Evolutionary conservation across 2,113 vertebrate genomes (phyloP), one percentile per base, ranked within the genome.

Genomic region (Elanus axillaris): DNA sequence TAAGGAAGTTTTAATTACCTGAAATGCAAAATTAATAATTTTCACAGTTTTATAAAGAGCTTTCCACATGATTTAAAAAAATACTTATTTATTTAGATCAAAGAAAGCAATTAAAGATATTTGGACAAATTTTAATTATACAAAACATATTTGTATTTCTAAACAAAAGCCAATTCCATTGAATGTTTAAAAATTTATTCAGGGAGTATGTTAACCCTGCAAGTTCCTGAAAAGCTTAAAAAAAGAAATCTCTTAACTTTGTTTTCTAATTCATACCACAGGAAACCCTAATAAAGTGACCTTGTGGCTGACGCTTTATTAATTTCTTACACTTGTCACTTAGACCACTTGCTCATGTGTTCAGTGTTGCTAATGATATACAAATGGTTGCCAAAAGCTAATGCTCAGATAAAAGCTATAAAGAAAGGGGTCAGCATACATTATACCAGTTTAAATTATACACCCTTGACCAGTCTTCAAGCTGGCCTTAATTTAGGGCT

Each of bases 71-170:
- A 86, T 31, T 82, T 86, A 76, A 82, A 67, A 17, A 68, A 90
- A 90, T 22, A 67, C 5, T 76, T 72, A 48, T 84, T 96, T 95
- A 19, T 92, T 92, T 63, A 82, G 66, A 75, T 50, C 53, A 80
- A 84, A 87, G 16, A 76, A 90, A 87, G 16, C 9, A 76, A 76
- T 95, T 80, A 79, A 45, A 82, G 16, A 34, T 34, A 83, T 72
- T 82, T 58, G 36, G 25, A 68, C 18, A 83, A 92, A 52, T 26
- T 55, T 76, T 82, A 79, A 82, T 94, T 71, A 67, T 36, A 53
- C 42, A 72, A 79, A 94, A 55, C 43, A 17, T 63, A 58, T 88
- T 75, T 86, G 31, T 45, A 79, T 86, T 79, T 75, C 74, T 72
- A 88, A 82, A 62, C 12, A 38, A 78, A 71, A 92, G 66, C 25